These are phyloP conservation scores for Bryconaethiops microstoma DNA, from an alignment of 2,797 vertebrate genomes.

Conservation along the genomic window DNA sequence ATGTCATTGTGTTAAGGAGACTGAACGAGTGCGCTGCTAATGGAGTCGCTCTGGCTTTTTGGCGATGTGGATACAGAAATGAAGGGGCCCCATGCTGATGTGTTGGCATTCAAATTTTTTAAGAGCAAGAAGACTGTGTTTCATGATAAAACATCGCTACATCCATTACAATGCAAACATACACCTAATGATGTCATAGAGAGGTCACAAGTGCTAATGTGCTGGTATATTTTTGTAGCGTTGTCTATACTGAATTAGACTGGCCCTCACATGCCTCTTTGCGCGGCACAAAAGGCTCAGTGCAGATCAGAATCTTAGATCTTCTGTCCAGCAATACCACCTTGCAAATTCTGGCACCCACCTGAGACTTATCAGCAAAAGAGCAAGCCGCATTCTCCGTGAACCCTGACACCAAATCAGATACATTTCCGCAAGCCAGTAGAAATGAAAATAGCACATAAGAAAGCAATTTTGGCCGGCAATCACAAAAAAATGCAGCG, in stretches of 20 bases:
- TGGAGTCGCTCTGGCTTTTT: conserved; percentile 63
- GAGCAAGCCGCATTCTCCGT: conserved; percentile 44
- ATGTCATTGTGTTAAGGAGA: conserved; percentile 69
- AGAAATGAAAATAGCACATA: conserved; percentile 67
- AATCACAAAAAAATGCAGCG: conserved; percentile 63
- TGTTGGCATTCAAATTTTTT: background rate
- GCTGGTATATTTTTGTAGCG: background rate
- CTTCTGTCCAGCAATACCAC: conserved; percentile 31
- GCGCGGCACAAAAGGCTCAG: conserved; percentile 39
- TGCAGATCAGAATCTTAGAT: conserved; percentile 42
- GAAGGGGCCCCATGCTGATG: background rate
- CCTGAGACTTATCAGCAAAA: conserved; percentile 50
- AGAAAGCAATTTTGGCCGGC: conserved; percentile 78
- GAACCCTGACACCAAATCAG: conserved; percentile 59
- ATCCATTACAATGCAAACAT: background rate
- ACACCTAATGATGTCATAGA: background rate
- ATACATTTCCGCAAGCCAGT: conserved; percentile 65
- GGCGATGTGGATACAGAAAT: conserved; percentile 9
- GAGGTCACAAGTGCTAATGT: background rate
- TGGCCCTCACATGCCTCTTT: conserved; percentile 28
- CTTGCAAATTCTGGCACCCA: conserved; percentile 42
- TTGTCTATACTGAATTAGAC: conserved; percentile 9
- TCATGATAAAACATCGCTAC: background rate
- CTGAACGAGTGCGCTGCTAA: conserved; percentile 77
- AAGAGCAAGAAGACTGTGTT: background rate